These are phyloP conservation scores for Microcebus griseorufus DNA, from an alignment of 2,113 vertebrate species.

Conservation along the genomic window DNA sequence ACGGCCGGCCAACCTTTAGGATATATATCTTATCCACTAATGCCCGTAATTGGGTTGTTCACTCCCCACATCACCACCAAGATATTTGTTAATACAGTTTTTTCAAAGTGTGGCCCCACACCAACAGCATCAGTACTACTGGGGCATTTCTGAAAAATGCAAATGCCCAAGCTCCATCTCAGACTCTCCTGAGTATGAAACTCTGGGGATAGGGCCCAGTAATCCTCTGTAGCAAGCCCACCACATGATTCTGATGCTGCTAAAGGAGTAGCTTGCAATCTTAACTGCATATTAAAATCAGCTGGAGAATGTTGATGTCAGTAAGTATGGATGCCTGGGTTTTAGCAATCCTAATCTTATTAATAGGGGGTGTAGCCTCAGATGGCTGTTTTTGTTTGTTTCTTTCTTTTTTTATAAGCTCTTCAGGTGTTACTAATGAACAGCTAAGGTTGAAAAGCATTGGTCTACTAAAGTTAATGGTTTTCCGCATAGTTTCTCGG, in stretches of 20 bases:
- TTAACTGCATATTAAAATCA: neutral
- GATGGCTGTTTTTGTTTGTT: no score
- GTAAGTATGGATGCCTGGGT: neutral
- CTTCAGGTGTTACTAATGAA: neutral
- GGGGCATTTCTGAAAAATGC: neutral
- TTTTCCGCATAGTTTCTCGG: neutral
- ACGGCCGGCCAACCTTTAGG: accelerated
- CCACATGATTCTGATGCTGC: neutral
- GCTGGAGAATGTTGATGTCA: neutral
- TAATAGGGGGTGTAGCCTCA: neutral
- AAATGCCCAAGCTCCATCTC: neutral
- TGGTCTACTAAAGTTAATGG: neutral
- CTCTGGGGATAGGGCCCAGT: neutral
- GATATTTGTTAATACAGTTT: neutral
- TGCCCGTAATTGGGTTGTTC: neutral
- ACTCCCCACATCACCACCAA: accelerated
- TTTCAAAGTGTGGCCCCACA: neutral
- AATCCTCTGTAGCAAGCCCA: neutral
- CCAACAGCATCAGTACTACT: neutral
- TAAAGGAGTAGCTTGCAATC: neutral
- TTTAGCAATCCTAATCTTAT: neutral
- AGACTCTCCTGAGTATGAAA: neutral
- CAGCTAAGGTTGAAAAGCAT: neutral
- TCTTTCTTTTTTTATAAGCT: neutral
- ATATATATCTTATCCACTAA: neutral